Base-by-base conservation (phyloP, 2,888 invertebrate species). In the Trypoxylon attenuatum region DNA sequence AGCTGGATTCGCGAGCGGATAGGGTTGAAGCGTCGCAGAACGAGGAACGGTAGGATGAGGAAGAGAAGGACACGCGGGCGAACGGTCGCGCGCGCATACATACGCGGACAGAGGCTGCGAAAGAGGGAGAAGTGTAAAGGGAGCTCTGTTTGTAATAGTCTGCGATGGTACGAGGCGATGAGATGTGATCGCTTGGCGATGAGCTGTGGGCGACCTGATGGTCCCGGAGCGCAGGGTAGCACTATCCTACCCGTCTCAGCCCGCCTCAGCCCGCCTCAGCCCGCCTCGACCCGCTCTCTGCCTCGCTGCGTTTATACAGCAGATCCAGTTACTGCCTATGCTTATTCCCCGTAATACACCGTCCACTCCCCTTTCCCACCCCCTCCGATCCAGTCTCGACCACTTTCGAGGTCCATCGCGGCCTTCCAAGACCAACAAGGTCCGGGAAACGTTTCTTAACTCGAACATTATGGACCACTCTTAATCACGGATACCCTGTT, bases 151-250 rank as follows among this genome's bases (percentile, higher is more conserved):
- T 80, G 82, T 84, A 82, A 84, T 84, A 83, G 80, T 80, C 81
- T 73, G 81, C 81, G 84, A 84, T 84, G 83, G 84, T 80, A 79
- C 81, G 80, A 80, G 78, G 82, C 84, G 85, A 86, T 84, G 86
- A 85, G 86, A 85, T 85, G 85, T 85, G 86, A 86, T 86, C 85
- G 85, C 83, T 77, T 80, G 82, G 81, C 82, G 84, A 85, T 86
- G 86, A 86, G 86, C 84, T 85, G 83, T 81, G 84, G 82, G 81
- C 81, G 78, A 82, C 82, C 78, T 82, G 84, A 85, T 85, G 85
- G 85, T 84, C 86, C 86, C 85, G 82, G 76, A 78, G 86, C 83
- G 86, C 77, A 81, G 25, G n/a, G n/a, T n/a, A n/a, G n/a, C n/a
- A n/a, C n/a, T n/a, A n/a, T n/a, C n/a, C n/a, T n/a, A n/a, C n/a